phyloP scores from a whole-genome alignment of 2,113 vertebrate genomes.

The Hemicordylus capensis region DNA sequence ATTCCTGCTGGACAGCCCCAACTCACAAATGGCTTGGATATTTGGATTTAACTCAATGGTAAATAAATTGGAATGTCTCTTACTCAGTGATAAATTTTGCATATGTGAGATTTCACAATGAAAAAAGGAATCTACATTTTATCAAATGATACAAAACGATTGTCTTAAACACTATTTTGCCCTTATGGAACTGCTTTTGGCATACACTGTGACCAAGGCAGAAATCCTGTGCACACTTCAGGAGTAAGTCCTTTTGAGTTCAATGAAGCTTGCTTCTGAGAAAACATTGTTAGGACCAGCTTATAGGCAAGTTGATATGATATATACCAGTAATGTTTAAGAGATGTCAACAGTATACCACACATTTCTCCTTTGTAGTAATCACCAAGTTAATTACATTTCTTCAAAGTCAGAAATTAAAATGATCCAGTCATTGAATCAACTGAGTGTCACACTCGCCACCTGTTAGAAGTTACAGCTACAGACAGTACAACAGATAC shows the following conservation, averaged over 20 bases:
- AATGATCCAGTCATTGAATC: slow-evolving; percentile 20
- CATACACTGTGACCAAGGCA: neutral
- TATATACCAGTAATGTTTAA: slow-evolving; percentile 6
- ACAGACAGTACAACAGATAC: slow-evolving; percentile 5
- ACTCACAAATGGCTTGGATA: too few species aligned
- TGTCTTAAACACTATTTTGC: slow-evolving; percentile 4
- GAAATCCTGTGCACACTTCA: neutral
- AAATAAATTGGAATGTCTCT: too few species aligned
- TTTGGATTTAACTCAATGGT: too few species aligned
- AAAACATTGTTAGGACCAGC: neutral
- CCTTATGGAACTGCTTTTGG: neutral
- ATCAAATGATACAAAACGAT: too few species aligned
- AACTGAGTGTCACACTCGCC: neutral
- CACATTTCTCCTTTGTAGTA: slow-evolving; percentile 10
- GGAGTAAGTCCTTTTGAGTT: neutral
- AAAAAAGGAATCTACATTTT: too few species aligned
- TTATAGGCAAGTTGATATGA: neutral
- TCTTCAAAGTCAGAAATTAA: slow-evolving; percentile 32
- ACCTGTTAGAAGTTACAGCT: slow-evolving; percentile 24
- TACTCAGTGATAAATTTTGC: too few species aligned
- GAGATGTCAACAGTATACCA: slow-evolving; percentile 7
- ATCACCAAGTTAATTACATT: slow-evolving; percentile 28
- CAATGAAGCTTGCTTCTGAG: neutral
- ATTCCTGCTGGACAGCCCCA: too few species aligned
- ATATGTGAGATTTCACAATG: too few species aligned